These are phyloP conservation scores for Macroramphosus scolopax DNA, from an alignment of 2,797 vertebrate genomes.

Conservation along the genomic window DNA sequence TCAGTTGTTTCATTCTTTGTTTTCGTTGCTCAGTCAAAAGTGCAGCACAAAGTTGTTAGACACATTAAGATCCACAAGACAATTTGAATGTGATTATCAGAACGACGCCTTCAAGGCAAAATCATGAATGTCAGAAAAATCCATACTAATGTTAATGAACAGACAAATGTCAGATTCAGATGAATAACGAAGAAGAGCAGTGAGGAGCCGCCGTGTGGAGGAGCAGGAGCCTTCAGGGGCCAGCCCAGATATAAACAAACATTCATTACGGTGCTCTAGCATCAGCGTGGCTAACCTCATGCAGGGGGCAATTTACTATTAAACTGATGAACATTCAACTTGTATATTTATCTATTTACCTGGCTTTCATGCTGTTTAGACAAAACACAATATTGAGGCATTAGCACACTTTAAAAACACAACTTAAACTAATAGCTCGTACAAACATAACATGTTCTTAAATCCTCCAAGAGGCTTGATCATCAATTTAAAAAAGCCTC, in stretches of 20 bases:
- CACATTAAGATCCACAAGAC: conserved; percentile 7
- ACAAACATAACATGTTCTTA: too few relatives aligned
- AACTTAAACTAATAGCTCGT: neutral
- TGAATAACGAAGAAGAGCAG: conserved; percentile 15
- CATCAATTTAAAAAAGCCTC: too few relatives aligned
- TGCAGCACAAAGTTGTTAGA: neutral
- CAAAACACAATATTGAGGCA: conserved; percentile 54
- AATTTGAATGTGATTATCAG: conserved; percentile 15
- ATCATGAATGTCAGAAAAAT: conserved; percentile 15
- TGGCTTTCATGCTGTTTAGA: conserved; percentile 86
- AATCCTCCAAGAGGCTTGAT: too few relatives aligned
- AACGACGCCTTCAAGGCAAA: conserved; percentile 3
- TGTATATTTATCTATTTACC: conserved; percentile 78
- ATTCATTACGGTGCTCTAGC: conserved; percentile 8
- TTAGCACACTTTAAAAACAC: conserved; percentile 39
- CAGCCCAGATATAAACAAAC: conserved; percentile 31
- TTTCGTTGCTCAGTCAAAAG: too few relatives aligned
- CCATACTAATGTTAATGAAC: conserved; percentile 19
- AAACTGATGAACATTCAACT: too few relatives aligned
- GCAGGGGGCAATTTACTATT: conserved; percentile 66
- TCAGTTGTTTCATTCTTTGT: too few relatives aligned
- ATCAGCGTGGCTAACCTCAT: conserved; percentile 62
- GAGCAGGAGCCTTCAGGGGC: conserved; percentile 32
- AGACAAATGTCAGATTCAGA: conserved; percentile 58
- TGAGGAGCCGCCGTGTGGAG: conserved; percentile 34